These are phyloP conservation scores for Megaceryle maxima DNA, from an alignment of 2,113 vertebrate genomes.

Conservation along the genomic window DNA sequence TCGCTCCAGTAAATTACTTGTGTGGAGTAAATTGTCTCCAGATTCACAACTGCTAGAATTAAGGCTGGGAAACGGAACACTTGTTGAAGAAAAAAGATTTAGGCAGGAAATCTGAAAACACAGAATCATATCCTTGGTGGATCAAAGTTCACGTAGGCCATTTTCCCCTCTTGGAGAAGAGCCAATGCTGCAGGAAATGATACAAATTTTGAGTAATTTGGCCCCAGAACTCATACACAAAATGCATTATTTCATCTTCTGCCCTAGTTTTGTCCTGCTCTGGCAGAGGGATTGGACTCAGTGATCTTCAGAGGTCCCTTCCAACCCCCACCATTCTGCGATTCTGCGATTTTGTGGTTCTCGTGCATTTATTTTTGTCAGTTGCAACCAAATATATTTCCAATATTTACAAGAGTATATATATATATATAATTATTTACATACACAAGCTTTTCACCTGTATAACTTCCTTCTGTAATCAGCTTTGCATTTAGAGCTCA, in stretches of 20 bases:
- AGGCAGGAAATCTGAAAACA: slow-evolving; percentile 9
- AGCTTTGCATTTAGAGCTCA: background rate
- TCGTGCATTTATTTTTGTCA: background rate
- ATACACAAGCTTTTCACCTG: background rate
- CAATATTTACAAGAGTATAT: background rate
- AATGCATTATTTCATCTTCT: background rate
- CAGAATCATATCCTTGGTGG: background rate
- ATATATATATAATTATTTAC: background rate
- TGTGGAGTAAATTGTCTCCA: background rate
- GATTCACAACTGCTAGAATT: background rate
- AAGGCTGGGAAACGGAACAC: background rate
- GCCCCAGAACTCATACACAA: background rate
- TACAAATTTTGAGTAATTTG: background rate
- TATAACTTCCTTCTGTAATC: background rate
- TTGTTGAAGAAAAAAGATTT: background rate
- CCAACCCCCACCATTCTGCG: too few species aligned
- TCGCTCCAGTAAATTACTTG: background rate
- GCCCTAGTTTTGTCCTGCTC: too few species aligned
- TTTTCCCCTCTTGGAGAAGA: background rate
- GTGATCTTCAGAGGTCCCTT: too few species aligned
- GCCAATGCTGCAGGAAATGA: background rate
- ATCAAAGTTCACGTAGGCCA: background rate
- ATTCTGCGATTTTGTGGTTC: too few species aligned
- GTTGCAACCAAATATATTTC: background rate
- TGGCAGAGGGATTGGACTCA: too few species aligned